Evolutionary conservation across 2,113 vertebrate genomes (phyloP).

Genomic region (Garra rufa): DNA sequence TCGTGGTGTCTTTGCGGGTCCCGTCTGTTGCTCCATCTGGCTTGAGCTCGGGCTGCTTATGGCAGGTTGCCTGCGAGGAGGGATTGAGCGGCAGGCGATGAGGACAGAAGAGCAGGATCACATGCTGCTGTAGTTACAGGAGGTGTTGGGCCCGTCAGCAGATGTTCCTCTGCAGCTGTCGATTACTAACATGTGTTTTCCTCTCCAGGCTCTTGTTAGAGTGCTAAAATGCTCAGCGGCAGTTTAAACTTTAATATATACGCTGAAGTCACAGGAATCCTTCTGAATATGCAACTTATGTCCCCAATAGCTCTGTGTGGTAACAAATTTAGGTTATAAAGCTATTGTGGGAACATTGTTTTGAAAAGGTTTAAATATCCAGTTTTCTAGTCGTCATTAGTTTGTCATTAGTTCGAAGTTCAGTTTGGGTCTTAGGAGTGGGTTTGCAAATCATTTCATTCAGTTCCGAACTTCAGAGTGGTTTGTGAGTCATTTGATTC

Average conservation of each 20-base stretch:
- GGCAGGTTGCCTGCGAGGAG: conserved; percentile 2
- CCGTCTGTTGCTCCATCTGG: conserved; percentile 19
- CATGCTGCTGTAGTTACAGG: not conserved
- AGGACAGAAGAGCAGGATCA: not conserved
- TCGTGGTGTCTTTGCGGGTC: not conserved
- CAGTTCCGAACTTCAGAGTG: too few species aligned
- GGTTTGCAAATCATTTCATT: too few species aligned
- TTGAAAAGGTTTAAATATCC: too few species aligned
- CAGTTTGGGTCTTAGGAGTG: too few species aligned
- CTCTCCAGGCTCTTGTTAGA: not conserved
- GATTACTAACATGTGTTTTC: not conserved
- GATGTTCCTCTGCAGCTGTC: not conserved
- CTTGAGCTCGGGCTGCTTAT: not conserved
- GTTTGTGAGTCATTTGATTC: too few species aligned
- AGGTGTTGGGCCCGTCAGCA: not conserved
- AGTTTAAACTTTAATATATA: not conserved
- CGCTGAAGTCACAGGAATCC: not conserved
- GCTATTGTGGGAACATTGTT: too few species aligned
- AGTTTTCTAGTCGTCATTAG: too few species aligned
- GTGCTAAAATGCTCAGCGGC: not conserved
- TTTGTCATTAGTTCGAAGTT: too few species aligned
- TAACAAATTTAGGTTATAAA: too few species aligned
- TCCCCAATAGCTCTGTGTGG: too few species aligned
- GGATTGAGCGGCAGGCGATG: not conserved
- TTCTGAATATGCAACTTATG: too few species aligned